phyloP scores from a whole-genome alignment of 2,797 vertebrate species.

The Peromyscus eremicus region DNA sequence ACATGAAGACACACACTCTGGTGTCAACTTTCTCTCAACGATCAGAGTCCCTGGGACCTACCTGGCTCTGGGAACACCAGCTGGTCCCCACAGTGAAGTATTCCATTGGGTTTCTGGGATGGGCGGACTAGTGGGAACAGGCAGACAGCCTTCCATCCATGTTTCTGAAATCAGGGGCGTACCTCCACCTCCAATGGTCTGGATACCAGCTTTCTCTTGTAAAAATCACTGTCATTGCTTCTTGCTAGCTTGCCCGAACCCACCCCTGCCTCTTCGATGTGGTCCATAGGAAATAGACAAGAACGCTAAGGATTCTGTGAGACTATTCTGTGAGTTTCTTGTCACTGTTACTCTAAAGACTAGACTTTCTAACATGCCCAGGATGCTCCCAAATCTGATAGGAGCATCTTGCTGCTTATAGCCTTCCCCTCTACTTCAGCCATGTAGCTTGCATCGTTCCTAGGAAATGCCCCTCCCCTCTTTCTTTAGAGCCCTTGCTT shows the following conservation, averaged over 20 bases:
- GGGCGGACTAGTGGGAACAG: accelerated
- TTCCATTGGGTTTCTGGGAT: not conserved
- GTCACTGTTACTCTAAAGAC: not conserved
- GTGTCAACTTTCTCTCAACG: not conserved
- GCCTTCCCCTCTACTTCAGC: not conserved
- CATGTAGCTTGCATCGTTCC: not conserved
- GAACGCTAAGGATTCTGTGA: not conserved
- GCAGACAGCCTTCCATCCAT: not conserved
- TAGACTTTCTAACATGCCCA: not conserved
- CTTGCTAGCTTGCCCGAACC: not conserved
- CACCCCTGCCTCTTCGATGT: not conserved
- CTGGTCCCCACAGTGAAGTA: not conserved
- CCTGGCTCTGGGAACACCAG: not conserved
- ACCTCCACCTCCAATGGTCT: not conserved
- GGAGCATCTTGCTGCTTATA: not conserved
- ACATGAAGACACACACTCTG: too few species aligned
- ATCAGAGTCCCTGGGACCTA: not conserved
- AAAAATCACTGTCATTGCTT: not conserved
- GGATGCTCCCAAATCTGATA: not conserved
- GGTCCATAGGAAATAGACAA: not conserved
- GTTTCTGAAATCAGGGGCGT: not conserved
- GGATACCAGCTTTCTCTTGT: not conserved
- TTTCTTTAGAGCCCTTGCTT: not conserved
- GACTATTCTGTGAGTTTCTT: not conserved
- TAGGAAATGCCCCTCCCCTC: not conserved